These are phyloP conservation scores for Notarius lentiginosus DNA, from an alignment of 2,113 vertebrate species.

Conservation along the genomic window DNA sequence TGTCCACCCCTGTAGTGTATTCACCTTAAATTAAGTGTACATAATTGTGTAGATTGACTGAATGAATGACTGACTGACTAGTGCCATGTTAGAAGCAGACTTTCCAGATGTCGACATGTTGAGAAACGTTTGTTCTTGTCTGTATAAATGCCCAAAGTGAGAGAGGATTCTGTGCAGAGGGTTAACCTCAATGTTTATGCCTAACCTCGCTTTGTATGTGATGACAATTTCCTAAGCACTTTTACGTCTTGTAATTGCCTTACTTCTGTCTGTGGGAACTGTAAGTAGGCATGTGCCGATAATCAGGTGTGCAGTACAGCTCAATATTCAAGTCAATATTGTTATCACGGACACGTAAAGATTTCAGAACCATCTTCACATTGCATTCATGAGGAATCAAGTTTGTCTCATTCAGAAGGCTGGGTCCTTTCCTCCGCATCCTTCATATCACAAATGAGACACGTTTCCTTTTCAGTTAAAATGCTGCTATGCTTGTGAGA, in stretches of 20 bases:
- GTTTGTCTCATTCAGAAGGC: not conserved
- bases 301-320: slow-evolving; percentile 6
- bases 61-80: not conserved
- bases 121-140: not conserved
- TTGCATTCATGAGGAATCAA: slow-evolving; percentile 4
- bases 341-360: not conserved
- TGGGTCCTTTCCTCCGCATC: not conserved
- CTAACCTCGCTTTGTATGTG: slow-evolving; percentile 43
- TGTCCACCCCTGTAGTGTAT: not conserved
- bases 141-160: slow-evolving; percentile 31
- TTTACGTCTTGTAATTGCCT: slow-evolving; percentile 47
- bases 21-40: slow-evolving; percentile 22
- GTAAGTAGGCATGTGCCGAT: slow-evolving; percentile 26
- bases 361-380: not conserved
- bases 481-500: slow-evolving; percentile 18
- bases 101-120: not conserved
- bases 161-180: slow-evolving; percentile 37
- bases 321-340: not conserved
- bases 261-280: slow-evolving; percentile 35
- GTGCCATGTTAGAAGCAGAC: slow-evolving; percentile 16
- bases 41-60: slow-evolving; percentile 12
- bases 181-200: slow-evolving; percentile 28
- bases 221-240: slow-evolving; percentile 51
- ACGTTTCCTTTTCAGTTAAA: not conserved
- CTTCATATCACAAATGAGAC: not conserved